phyloP scores from a whole-genome alignment of 2,888 invertebrate genomes.

The Eristalis intricaria region DNA sequence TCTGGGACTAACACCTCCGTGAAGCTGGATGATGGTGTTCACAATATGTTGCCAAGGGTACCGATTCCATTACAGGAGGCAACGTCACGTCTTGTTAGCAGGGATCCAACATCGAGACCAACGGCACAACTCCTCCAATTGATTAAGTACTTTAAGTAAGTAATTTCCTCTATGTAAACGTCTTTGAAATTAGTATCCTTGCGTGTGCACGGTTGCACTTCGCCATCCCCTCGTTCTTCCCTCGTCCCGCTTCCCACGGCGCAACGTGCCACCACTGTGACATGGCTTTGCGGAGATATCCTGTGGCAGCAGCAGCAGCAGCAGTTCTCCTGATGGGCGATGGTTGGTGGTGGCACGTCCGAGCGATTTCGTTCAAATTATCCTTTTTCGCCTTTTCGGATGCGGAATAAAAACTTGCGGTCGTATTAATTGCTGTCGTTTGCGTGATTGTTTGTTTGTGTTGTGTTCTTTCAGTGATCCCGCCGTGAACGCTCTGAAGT shows the following conservation, averaged over 20 bases:
- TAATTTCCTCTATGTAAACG: conserved; percentile 73
- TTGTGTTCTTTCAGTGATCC: conserved; percentile 86
- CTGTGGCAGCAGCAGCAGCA: no score
- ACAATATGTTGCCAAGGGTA: conserved; percentile 88
- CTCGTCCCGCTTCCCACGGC: conserved; percentile 28
- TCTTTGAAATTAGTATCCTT: conserved; percentile 58
- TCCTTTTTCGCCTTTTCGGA: conserved; percentile 44
- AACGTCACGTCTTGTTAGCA: conserved; percentile 89
- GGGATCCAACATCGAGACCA: conserved; percentile 93
- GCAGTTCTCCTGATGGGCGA: no score
- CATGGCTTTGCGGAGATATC: not conserved
- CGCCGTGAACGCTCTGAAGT: conserved; percentile 94
- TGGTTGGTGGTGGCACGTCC: conserved; percentile 27
- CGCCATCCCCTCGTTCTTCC: not conserved
- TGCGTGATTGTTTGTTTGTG: conserved; percentile 18
- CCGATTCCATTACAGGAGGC: conserved; percentile 94
- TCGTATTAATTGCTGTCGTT: conserved; percentile 60
- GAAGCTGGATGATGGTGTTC: conserved; percentile 92
- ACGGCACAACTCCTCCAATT: conserved; percentile 94
- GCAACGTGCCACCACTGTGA: not conserved
- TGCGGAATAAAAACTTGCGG: conserved; percentile 22
- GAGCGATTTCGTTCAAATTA: conserved; percentile 45
- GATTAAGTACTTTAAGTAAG: conserved; percentile 94
- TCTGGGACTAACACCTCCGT: conserved; percentile 32
- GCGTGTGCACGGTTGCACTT: conserved; percentile 25